phyloP scores from a whole-genome alignment of 37 sponge, comb jelly and placozoan species.

The Beroe forskalii region DNA sequence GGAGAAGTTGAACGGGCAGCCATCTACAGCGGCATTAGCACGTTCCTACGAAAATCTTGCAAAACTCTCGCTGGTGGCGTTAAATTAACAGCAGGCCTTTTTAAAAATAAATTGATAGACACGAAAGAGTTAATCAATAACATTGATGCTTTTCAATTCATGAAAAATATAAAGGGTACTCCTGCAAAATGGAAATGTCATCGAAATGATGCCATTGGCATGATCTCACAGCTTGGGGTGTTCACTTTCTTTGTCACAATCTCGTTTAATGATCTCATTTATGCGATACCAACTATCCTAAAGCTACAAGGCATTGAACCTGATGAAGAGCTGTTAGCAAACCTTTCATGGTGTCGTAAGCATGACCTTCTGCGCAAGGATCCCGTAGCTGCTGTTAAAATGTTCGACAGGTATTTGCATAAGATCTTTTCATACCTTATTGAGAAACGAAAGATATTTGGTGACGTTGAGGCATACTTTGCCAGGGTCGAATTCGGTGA shows the following conservation, averaged over 20 bases:
- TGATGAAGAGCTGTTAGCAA: too few species aligned
- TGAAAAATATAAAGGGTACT: constrained; percentile 41
- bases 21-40: background rate
- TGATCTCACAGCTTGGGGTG: background rate
- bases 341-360: background rate
- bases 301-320: background rate
- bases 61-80: background rate
- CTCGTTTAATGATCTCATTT: constrained; percentile 30
- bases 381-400: background rate
- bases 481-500: background rate
- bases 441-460: background rate
- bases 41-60: background rate
- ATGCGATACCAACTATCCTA: constrained; percentile 37
- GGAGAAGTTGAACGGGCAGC: background rate
- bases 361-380: background rate
- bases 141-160: constrained; percentile 26
- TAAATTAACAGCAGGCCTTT: constrained; percentile 22
- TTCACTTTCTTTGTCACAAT: constrained; percentile 35
- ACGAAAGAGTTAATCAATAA: background rate
- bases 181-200: constrained; percentile 18
- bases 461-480: background rate
- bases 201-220: constrained; percentile 5
- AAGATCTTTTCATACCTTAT: constrained; percentile 1
- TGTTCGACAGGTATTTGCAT: constrained; percentile 16
- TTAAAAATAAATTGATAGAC: background rate